Base-by-base conservation (phyloP, 2,113 vertebrate genomes). In the Rissa tridactyla region DNA sequence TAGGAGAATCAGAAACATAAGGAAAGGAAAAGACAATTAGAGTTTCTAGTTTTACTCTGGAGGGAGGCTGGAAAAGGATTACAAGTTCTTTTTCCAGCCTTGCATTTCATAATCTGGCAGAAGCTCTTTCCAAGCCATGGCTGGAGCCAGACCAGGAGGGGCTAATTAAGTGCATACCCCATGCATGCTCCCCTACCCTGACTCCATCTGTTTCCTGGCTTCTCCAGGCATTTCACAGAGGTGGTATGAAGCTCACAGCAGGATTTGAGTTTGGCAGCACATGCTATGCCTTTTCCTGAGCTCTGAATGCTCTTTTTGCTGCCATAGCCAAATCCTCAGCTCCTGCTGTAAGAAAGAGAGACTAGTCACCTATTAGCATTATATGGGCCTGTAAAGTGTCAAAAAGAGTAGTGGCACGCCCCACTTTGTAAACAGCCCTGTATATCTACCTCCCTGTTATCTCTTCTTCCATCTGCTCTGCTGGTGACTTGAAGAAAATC, bases 101-200 rank as follows among this genome's bases (percentile, higher is more conserved):
- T 91, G 29, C 30, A 13, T 95, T 95, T 95, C 64, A 26, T 92
- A 96, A 91, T 90, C 47, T 6, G 17, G 13, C 54, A 90, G 89
- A 91, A 93, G 46, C 46, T 87, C 69, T 92, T 91, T 82, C 42
- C 68, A 82, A 85, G 62, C 73, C 54, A 26, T 79, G 71, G 86
- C 91, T 70, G 71, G 78, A 89, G 73, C 62, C 81, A 92, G 91
- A 89, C 54, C 92, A 88, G 85, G 87, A 95, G 95, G 68, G 52
- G 54, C 91, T 94, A 88, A 96, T 97, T 90, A 94, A 95, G 38
- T 95, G 92, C 94, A 82, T 94, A 85, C 14, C 89, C 89, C 84
- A 82, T 86, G 84, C 47, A 12, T 92, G 91, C 78, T 94, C 62
- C 51, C 94, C 71, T 95, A 6, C 89, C 62, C 91, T 77, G 81